Evolutionary conservation across 2,113 vertebrate genomes (phyloP).

Genomic region (Calidris pygmaea): DNA sequence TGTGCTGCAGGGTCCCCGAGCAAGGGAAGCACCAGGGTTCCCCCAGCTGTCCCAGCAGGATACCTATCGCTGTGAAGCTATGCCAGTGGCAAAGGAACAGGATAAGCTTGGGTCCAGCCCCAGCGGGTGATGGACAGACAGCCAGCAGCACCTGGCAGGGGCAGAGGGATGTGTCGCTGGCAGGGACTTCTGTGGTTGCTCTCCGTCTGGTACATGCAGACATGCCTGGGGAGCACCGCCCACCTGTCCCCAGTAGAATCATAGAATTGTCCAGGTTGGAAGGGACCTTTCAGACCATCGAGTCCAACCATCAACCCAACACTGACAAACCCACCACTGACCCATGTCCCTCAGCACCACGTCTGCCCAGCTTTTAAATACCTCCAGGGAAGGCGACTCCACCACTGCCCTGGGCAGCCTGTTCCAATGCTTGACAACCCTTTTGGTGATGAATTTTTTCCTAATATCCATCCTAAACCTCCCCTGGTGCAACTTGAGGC

Average conservation of each 20-base stretch:
- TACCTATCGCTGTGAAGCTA: fast-evolving
- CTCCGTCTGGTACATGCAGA: not conserved
- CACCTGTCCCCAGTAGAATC: fast-evolving
- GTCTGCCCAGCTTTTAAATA: too few species aligned
- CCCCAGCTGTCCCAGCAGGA: fast-evolving
- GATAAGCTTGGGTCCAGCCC: not conserved
- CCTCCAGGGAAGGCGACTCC: too few species aligned
- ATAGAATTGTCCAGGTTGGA: too few species aligned
- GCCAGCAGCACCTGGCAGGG: not conserved
- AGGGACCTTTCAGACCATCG: too few species aligned
- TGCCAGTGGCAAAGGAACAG: not conserved
- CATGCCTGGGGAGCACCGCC: not conserved
- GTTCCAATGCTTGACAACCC: too few species aligned
- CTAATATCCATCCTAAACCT: too few species aligned
- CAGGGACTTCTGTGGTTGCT: not conserved
- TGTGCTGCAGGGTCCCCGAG: not conserved
- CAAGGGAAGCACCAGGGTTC: not conserved
- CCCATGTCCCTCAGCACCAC: too few species aligned
- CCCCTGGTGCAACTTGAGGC: too few species aligned
- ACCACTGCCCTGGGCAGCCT: too few species aligned
- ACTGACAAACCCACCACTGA: too few species aligned
- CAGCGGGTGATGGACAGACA: not conserved
- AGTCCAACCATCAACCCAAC: too few species aligned
- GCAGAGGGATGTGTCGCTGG: fast-evolving
- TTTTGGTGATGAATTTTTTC: too few species aligned